phyloP scores from a whole-genome alignment of 1,140 invertebrate genomes.

The Onthophagus taurus region DNA sequence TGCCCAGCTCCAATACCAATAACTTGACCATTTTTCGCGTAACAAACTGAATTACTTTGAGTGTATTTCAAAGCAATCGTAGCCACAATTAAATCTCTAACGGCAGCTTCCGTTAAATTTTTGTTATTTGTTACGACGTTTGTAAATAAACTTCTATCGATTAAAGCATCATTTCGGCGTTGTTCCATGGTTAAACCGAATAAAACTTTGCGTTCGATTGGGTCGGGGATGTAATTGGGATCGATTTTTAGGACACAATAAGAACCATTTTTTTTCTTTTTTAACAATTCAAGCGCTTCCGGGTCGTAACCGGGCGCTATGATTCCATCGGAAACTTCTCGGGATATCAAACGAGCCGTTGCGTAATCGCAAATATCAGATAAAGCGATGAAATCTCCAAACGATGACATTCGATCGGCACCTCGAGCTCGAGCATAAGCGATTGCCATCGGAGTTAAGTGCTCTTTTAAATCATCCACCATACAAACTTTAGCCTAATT shows the following conservation, averaged over 20 bases:
- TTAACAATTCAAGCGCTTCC: conserved; percentile 79
- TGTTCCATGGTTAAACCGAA: conserved; percentile 92
- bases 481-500: conserved; percentile 87
- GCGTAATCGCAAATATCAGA: conserved; percentile 84
- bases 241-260: conserved; percentile 95
- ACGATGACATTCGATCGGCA: conserved; percentile 97
- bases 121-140: conserved; percentile 74
- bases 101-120: conserved; percentile 60
- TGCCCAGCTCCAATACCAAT: conserved; percentile 93
- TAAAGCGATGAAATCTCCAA: conserved; percentile 94
- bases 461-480: conserved; percentile 74
- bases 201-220: conserved; percentile 76
- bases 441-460: conserved; percentile 77
- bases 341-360: conserved; percentile 68
- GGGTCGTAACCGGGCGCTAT: conserved; percentile 85
- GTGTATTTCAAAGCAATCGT: conserved; percentile 97
- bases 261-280: conserved; percentile 89
- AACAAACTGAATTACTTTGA: conserved; percentile 95
- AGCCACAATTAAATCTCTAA: conserved; percentile 89
- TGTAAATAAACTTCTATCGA: conserved; percentile 67
- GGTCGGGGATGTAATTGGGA: conserved; percentile 67
- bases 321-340: conserved; percentile 92
- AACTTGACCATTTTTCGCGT: conserved; percentile 83
- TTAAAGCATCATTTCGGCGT: conserved; percentile 79
- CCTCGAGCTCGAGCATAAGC: conserved; percentile 94